These are phyloP conservation scores for Anisognathus igniventris DNA, from an alignment of 2,797 vertebrate genomes.

Conservation along the genomic window DNA sequence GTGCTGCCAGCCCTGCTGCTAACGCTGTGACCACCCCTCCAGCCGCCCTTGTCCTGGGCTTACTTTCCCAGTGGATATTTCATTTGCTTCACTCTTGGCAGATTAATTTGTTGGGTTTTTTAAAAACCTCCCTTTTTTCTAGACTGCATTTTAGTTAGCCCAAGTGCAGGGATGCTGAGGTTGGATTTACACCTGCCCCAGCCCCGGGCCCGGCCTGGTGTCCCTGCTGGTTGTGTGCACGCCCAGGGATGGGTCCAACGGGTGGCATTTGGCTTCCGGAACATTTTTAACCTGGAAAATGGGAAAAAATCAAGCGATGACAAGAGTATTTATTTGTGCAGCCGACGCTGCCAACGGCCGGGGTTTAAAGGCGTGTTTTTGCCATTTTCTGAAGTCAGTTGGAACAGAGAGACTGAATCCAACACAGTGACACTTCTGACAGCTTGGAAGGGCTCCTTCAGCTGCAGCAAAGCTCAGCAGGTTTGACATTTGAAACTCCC, in stretches of 20 bases:
- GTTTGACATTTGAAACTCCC: slow-evolving; percentile 41
- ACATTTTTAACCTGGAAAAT: neutral
- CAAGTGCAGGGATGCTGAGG: neutral
- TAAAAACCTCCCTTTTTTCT: neutral
- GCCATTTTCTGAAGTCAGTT: slow-evolving; percentile 11
- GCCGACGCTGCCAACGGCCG: neutral
- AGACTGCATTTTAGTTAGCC: neutral
- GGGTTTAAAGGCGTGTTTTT: neutral
- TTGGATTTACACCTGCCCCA: neutral
- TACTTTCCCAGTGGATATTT: rapidly evolving
- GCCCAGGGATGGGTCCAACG: neutral
- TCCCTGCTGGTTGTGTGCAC: neutral
- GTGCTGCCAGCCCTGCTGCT: rapidly evolving
- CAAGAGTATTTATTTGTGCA: slow-evolving; percentile 5
- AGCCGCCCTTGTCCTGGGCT: neutral
- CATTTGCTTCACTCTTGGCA: neutral
- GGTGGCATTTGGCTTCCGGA: neutral
- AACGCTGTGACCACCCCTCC: rapidly evolving
- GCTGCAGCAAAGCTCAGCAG: slow-evolving; percentile 43
- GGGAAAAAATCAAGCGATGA: neutral
- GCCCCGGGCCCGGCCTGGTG: neutral
- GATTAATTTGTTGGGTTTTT: neutral
- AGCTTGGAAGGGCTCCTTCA: slow-evolving; percentile 33
- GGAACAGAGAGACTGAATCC: slow-evolving; percentile 15
- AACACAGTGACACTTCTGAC: neutral